These are phyloP conservation scores for Drosophila suboccidentalis DNA, from an alignment of 2,888 invertebrate genomes.

Conservation along the genomic window DNA sequence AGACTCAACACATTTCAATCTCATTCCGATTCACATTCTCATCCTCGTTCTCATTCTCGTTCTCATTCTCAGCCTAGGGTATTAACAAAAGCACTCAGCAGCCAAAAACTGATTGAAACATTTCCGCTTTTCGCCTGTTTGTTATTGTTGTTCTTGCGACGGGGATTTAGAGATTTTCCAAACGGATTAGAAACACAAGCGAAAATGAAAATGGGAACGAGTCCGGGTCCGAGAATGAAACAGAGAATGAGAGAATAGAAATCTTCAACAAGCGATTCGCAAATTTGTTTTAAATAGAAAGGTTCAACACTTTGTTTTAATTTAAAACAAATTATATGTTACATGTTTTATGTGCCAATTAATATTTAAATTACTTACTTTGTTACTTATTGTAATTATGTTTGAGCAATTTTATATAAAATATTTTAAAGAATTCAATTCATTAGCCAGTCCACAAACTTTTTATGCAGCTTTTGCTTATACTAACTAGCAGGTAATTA, in stretches of 20 bases:
- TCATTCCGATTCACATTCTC: slow-evolving; percentile 9
- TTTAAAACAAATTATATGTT: background rate
- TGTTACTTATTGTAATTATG: too few relatives aligned
- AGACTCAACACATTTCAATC: slow-evolving; percentile 1
- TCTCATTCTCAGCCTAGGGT: slow-evolving; percentile 18
- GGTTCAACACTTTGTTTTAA: background rate
- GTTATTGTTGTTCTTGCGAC: slow-evolving; percentile 61
- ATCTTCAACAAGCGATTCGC: slow-evolving; percentile 49
- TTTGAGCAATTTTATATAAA: too few relatives aligned
- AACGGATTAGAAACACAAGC: slow-evolving; percentile 68
- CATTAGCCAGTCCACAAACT: too few relatives aligned
- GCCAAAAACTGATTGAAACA: slow-evolving; percentile 63
- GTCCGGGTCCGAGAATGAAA: slow-evolving; percentile 25
- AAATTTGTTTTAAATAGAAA: slow-evolving; percentile 44
- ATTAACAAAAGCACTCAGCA: slow-evolving; percentile 77
- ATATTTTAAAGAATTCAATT: too few relatives aligned
- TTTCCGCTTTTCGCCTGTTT: slow-evolving; percentile 61
- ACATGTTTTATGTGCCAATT: too few relatives aligned
- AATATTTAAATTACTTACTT: too few relatives aligned
- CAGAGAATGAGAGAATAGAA: slow-evolving; percentile 13
- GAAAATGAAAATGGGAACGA: slow-evolving; percentile 27
- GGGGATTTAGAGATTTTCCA: slow-evolving; percentile 75
- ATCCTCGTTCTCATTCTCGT: slow-evolving; percentile 5
- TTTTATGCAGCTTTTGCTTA: background rate
- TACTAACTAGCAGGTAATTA: slow-evolving; percentile 29